These are phyloP conservation scores for Spermophilus dauricus DNA, from an alignment of 2,113 vertebrate genomes.

Conservation along the genomic window DNA sequence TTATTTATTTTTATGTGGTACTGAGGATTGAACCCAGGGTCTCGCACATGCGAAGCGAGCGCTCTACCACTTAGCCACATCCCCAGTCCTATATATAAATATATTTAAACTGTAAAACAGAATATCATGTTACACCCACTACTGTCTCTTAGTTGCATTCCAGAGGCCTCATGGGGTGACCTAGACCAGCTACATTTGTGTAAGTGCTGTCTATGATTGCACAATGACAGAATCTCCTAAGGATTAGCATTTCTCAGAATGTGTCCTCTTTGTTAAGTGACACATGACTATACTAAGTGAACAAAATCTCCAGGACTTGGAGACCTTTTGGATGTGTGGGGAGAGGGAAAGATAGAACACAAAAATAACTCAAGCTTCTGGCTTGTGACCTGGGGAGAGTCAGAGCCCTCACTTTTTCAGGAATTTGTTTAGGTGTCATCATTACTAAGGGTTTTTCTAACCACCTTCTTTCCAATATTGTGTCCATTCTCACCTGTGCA, in stretches of 20 bases:
- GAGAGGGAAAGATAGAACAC: neutral
- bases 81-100: no score
- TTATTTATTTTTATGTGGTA: no score
- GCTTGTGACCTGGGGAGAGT: neutral
- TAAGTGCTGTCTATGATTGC: neutral
- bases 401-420: neutral
- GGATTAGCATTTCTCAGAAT: neutral
- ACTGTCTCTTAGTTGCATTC: neutral
- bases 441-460: neutral
- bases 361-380: neutral
- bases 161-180: neutral
- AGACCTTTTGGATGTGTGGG: neutral
- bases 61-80: no score
- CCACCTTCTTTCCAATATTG: neutral
- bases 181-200: neutral
- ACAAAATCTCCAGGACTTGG: neutral
- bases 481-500: neutral
- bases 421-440: neutral
- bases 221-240: neutral
- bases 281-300: neutral
- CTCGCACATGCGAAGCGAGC: no score
- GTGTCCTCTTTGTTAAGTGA: neutral
- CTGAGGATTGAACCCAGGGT: no score
- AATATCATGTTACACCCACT: neutral
- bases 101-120: no score